phyloP scores from a whole-genome alignment of 1,140 invertebrate species.

The Lasioglossum baleicum region DNA sequence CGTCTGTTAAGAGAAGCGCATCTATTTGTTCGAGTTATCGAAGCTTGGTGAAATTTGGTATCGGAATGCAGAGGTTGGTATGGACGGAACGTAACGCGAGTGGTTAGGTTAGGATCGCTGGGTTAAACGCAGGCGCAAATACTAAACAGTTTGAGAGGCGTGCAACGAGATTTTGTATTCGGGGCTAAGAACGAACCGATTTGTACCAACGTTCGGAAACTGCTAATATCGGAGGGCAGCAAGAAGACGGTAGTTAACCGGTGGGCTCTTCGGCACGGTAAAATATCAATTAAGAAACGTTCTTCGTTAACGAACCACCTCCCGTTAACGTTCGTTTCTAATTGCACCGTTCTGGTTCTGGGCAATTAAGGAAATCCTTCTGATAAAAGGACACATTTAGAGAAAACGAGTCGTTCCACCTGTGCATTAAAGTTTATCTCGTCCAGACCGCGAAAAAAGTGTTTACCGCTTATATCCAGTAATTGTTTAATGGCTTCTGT shows the following conservation, averaged over 20 bases:
- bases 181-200: neutral
- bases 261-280: neutral
- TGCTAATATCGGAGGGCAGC: neutral
- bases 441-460: neutral
- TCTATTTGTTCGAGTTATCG: too few relatives aligned
- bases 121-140: too few relatives aligned
- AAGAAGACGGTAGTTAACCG: neutral
- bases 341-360: slow-evolving; percentile 21
- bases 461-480: neutral
- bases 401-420: neutral
- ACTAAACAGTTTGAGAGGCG: too few relatives aligned
- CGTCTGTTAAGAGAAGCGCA: too few relatives aligned
- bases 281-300: slow-evolving; percentile 1
- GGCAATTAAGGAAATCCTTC: slow-evolving; percentile 24
- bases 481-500: slow-evolving; percentile 24
- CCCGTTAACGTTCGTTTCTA: slow-evolving; percentile 17
- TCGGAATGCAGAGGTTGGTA: too few relatives aligned
- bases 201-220: neutral
- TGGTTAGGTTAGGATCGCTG: too few relatives aligned
- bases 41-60: too few relatives aligned
- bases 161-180: too few relatives aligned
- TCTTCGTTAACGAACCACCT: slow-evolving; percentile 12
- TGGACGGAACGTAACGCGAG: too few relatives aligned
- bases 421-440: neutral
- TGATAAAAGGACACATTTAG: slow-evolving; percentile 23